Base-by-base conservation (phyloP, 1,140 invertebrate species). In the Latrodectus geometricus region DNA sequence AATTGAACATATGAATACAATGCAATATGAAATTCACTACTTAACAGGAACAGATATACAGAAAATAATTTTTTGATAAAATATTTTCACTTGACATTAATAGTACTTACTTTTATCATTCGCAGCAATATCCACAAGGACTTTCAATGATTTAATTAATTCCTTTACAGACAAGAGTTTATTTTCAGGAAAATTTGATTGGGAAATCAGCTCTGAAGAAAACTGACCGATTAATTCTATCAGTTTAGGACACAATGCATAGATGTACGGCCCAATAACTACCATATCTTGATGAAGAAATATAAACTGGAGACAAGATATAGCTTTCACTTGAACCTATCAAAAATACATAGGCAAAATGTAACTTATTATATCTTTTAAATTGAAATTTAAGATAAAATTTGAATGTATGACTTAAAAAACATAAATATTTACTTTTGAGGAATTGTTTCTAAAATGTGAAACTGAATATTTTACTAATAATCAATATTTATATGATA, bases 231-330 rank as follows among this genome's bases (percentile, higher is more conserved):
- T 77, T 52, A 88, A 12, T 83, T 91, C 90, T 69, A 92, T 90
- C 23, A 92, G 89, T 65, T 88, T 88, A 17, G 91, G 95, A 20
- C 95, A 95, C 54, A 97, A 91, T 0, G 95, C 93, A 89, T 96
- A 95, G 83, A 97, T 96, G 88, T 96, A 97, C 0, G 95, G 95
- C 3, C 94, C 94, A 66, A 94, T 93, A 61, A 96, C 93, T 75
- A 91, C 92, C 61, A 93, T 92, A 88, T 96, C 95, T 3, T 93
- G 92, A 90, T 95, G 94, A 23, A 93, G 91, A 89, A 96, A 96
- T 69, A 97, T 94, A 0, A 94, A 95, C 88, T 93, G 93, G 12
- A 96, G 91, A 0, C 95, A 95, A 91, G 96, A 95, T 49, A 96
- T 93, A 89, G 95, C 96, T 90, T 96, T 96, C 23, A 96, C 89